Conservation (phyloP, 1,140 invertebrate genomes). For the Zaprionus camerounensis region DNA sequence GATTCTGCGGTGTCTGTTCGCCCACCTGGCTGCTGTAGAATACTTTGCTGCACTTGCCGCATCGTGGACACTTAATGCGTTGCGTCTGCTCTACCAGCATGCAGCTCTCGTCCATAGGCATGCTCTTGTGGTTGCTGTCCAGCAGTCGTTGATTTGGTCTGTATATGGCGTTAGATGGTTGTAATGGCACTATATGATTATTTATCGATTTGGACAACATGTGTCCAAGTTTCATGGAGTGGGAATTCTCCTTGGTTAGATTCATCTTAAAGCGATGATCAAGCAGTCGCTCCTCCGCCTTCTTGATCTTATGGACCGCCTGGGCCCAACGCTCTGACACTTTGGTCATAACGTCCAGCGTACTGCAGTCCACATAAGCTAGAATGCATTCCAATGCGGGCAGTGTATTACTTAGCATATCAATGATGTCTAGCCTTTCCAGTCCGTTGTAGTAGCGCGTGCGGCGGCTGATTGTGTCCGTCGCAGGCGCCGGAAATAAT, state of each 20-base stretch:
- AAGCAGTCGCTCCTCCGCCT: slow-evolving; percentile 50
- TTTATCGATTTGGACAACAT: slow-evolving; percentile 35
- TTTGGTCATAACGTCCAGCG: slow-evolving; percentile 64
- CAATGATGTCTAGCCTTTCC: slow-evolving; percentile 61
- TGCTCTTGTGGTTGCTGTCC: slow-evolving; percentile 20
- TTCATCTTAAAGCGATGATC: slow-evolving; percentile 64
- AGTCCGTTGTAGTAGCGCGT: slow-evolving; percentile 57
- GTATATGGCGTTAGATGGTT: slow-evolving; percentile 56
- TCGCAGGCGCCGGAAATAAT: slow-evolving; percentile 43
- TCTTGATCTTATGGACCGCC: slow-evolving; percentile 42
- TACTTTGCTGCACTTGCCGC: slow-evolving; percentile 59
- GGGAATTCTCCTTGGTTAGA: slow-evolving; percentile 61
- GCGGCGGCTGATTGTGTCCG: slow-evolving; percentile 26
- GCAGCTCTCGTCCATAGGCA: slow-evolving; percentile 46
- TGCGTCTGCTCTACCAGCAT: slow-evolving; percentile 57
- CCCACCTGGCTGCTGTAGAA: slow-evolving; percentile 43
- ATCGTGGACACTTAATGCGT: slow-evolving; percentile 69
- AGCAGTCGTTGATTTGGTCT: slow-evolving; percentile 36
- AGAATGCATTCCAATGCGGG: slow-evolving; percentile 67
- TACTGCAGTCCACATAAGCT: slow-evolving; percentile 42
- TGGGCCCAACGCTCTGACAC: slow-evolving; percentile 59
- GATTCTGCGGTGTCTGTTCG: slow-evolving; percentile 1
- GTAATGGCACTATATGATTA: slow-evolving; percentile 63
- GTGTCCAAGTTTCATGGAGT: slow-evolving; percentile 34
- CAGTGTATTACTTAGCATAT: slow-evolving; percentile 48